Base-by-base conservation (phyloP, 2,888 invertebrate species). In the Drosophila bunnanda region DNA sequence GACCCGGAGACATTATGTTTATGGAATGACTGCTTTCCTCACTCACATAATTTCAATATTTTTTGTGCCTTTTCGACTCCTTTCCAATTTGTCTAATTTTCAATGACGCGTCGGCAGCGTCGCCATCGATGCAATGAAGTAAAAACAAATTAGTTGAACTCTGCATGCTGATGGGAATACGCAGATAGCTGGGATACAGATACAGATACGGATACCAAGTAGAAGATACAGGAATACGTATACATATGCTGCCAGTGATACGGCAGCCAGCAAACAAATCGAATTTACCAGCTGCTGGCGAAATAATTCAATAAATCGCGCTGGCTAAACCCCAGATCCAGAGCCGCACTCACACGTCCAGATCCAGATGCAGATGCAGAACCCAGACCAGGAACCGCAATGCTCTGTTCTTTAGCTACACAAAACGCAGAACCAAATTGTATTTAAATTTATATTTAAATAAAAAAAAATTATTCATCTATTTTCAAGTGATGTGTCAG, bases 211-310 rank as follows among this genome's bases (percentile, higher is more conserved):
- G 38, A 28, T 28, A 17, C 22, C 15, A n/a, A 36, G 50, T 34
- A 22, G 28, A 53, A 44, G 61, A 56, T 43, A 56, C 41, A 41
- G 32, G 34, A 10, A 41, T 34, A 55, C 30, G 32, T 22, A 41
- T 73, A 43, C 55, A 62, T 71, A 53, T 72, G 67, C 43, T 75
- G 61, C 61, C 53, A 56, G 52, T 62, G 64, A 75, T 68, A 68
- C 68, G 82, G 60, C 44, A 75, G 76, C 66, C 76, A 70, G 70
- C 67, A 61, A 48, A 71, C 73, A 87, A 89, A 85, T 85, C 82
- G 89, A 85, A 89, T 85, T 89, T 89, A 89, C 59, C 85, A 89
- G 85, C 89, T 80, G 89, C 88, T 85, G 66, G 82, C 79, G 75
- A 84, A 84, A 85, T 85, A 85, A 85, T 85, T 85, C 82, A 89